These are phyloP conservation scores for Zaprionus vittiger DNA, from an alignment of 1,140 invertebrate genomes.

Conservation along the genomic window DNA sequence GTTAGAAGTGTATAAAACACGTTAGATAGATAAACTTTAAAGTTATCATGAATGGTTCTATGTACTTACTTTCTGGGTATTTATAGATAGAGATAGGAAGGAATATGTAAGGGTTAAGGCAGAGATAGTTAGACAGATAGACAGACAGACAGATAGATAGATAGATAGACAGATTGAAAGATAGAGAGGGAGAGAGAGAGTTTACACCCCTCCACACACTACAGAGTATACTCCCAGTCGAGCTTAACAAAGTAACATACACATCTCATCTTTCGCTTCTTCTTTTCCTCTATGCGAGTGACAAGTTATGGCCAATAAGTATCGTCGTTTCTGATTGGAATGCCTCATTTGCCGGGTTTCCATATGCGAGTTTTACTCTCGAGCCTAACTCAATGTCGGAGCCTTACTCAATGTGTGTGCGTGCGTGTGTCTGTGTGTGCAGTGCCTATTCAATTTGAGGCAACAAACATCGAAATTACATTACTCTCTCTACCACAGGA, in stretches of 20 bases:
- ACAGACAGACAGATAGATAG: too few species aligned
- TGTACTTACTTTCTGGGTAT: too few species aligned
- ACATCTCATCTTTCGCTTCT: background rate
- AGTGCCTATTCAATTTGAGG: conserved; percentile 58
- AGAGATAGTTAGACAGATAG: too few species aligned
- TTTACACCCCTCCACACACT: background rate
- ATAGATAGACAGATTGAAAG: too few species aligned
- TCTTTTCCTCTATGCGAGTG: conserved; percentile 9
- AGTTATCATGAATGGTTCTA: too few species aligned
- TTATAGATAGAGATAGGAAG: too few species aligned
- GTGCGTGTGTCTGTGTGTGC: background rate
- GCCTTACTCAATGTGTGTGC: background rate
- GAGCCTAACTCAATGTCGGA: background rate
- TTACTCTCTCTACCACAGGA: conserved; percentile 36
- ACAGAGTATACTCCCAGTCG: background rate
- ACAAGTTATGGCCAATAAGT: conserved; percentile 38
- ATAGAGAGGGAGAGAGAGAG: too few species aligned
- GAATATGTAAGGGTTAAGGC: too few species aligned
- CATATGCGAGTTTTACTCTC: conserved; percentile 19
- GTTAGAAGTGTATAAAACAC: too few species aligned
- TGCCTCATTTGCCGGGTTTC: conserved; percentile 23
- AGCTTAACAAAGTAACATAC: background rate
- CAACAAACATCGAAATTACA: conserved; percentile 74
- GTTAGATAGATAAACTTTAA: too few species aligned
- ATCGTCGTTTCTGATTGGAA: conserved; percentile 45